Conservation (phyloP, 2,888 invertebrate species). For the Molanna angustata region DNA sequence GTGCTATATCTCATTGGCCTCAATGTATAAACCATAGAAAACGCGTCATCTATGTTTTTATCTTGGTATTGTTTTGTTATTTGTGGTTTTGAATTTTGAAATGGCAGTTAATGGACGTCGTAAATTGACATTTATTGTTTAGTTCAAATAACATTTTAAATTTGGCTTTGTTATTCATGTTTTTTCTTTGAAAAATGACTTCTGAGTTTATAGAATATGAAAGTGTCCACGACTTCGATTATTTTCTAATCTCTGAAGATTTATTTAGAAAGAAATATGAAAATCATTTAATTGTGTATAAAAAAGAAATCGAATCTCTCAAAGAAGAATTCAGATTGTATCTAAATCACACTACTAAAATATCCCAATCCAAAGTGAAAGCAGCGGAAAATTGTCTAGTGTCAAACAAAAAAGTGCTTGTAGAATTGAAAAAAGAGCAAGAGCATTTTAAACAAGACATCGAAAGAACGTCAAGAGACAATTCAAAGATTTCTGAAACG, state of each 20-base stretch:
- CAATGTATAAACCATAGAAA: too few relatives aligned
- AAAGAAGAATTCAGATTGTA: slow-evolving; percentile 9
- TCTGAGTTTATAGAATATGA: slow-evolving; percentile 11
- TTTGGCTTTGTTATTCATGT: too few relatives aligned
- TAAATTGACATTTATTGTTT: too few relatives aligned
- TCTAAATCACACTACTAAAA: slow-evolving; percentile 11
- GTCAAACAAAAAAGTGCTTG: slow-evolving; percentile 11
- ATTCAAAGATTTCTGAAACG: slow-evolving; percentile 13
- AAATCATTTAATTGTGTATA: slow-evolving; percentile 7
- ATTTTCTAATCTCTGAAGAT: slow-evolving; percentile 15
- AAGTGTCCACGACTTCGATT: slow-evolving; percentile 14
- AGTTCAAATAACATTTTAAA: too few relatives aligned
- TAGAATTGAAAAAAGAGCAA: slow-evolving; percentile 11
- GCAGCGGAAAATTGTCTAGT: slow-evolving; percentile 13
- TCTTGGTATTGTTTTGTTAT: too few relatives aligned
- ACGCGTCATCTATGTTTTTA: too few relatives aligned
- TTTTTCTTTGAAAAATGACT: slow-evolving; percentile 11
- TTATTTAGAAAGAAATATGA: slow-evolving; percentile 19
- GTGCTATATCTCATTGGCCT: too few relatives aligned
- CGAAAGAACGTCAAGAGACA: background rate
- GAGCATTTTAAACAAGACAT: slow-evolving; percentile 10
- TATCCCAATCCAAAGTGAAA: slow-evolving; percentile 10
- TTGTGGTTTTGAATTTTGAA: too few relatives aligned
- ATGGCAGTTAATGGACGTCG: too few relatives aligned
- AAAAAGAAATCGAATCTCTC: slow-evolving; percentile 13